These are phyloP conservation scores for Mionectes macconnelli DNA, from an alignment of 2,113 vertebrate species.

Conservation along the genomic window DNA sequence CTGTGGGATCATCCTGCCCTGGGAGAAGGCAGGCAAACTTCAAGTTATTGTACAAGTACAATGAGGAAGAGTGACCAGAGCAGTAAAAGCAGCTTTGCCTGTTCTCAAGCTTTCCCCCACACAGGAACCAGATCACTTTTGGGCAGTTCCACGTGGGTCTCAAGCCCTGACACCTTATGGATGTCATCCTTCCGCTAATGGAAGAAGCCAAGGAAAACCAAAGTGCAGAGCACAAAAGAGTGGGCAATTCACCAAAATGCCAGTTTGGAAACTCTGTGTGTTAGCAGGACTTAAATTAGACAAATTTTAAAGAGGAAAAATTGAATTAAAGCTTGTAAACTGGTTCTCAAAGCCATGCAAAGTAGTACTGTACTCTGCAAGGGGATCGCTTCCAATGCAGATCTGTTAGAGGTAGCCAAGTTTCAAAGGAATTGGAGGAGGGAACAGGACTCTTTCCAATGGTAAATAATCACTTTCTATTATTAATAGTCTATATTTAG, in stretches of 20 bases:
- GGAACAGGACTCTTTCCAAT: neutral
- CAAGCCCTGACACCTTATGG: neutral
- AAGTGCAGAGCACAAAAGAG: neutral
- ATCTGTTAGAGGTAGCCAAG: neutral
- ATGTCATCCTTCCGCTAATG: neutral
- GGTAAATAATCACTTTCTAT: neutral
- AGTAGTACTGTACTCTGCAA: neutral
- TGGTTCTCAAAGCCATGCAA: slow-evolving; percentile 12
- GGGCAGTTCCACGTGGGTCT: rapidly evolving
- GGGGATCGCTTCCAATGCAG: neutral
- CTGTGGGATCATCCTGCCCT: neutral
- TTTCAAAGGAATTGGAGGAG: neutral
- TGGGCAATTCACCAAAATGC: neutral
- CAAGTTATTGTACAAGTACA: neutral
- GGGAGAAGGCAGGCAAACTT: neutral
- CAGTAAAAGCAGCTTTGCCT: neutral
- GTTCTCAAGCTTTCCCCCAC: neutral
- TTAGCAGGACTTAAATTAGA: neutral
- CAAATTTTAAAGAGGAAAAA: neutral
- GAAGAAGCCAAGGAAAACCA: neutral
- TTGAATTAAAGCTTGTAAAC: neutral
- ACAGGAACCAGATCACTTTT: neutral
- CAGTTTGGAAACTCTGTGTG: neutral
- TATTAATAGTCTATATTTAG: neutral
- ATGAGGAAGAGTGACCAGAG: neutral